Percentiles rank a stretch among this genome's conserved stretches.
Conservation (phyloP, 2,888 invertebrate species). For the Sphaeridia pumilis region DNA sequence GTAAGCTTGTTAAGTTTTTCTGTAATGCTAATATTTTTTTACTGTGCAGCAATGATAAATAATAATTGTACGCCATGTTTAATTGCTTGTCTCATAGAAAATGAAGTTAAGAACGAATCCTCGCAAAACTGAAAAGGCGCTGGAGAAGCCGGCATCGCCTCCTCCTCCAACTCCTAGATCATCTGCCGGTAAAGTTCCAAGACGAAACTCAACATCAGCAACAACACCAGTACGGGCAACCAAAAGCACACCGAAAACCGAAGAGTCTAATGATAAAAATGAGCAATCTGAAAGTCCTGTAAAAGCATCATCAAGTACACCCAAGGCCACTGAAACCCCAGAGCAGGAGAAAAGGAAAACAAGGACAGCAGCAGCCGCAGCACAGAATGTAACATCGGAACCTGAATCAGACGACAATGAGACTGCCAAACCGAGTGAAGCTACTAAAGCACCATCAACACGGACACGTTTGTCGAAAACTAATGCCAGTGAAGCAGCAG, state of each 20-base stretch:
- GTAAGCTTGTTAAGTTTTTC: no score
- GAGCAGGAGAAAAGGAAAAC: neutral
- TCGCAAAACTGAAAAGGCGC: slow-evolving; percentile 5
- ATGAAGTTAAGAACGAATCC: slow-evolving; percentile 13
- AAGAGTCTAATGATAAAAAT: neutral
- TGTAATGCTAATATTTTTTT: no score
- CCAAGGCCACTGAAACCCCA: neutral
- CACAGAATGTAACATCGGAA: neutral
- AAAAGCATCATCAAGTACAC: neutral
- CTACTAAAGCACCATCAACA: neutral
- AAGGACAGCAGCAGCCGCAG: neutral
- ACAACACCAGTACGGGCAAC: neutral
- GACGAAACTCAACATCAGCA: neutral
- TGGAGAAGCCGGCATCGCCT: neutral
- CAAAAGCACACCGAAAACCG: neutral
- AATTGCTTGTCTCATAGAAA: neutral
- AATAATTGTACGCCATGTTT: no score
- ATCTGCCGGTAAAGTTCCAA: no score
- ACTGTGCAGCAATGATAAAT: no score
- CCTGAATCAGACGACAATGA: neutral
- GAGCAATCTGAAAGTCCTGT: neutral
- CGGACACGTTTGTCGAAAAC: neutral
- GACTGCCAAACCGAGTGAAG: neutral
- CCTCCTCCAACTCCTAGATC: neutral
- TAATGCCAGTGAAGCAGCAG: neutral